Evolutionary conservation across 2,888 invertebrate species (phyloP), one percentile per base, ranked within the genome.

Genomic region (Melieria omissa): DNA sequence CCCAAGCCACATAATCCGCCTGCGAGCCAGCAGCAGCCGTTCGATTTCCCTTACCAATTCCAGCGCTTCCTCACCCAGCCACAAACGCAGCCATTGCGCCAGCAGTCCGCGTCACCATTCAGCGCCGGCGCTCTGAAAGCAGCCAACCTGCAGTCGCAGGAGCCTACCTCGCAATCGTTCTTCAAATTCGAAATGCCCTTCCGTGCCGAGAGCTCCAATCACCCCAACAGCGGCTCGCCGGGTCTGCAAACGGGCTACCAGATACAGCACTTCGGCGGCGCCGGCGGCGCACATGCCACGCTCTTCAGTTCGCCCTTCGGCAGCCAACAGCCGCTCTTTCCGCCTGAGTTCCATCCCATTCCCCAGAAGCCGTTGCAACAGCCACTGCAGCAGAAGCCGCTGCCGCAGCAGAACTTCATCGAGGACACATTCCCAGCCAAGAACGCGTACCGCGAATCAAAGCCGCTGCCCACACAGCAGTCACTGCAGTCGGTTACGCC

Each of bases 181-280:
- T 86, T 86, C 72, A 86, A 86, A 71, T 86, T 86, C 73, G 86
- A 86, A 78, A 86, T 86, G 86, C 86, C 86, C 52, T 78, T 81
- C 72, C 78, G 74, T 65, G 75, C 77, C 41, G 77, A 77, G 0
- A 79, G 76, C 14, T 65, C 74, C 7, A 74, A 70, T 58, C 72
- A 76, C 7, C 68, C 68, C 16, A 64, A 54, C 46, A 46, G 67
- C 5, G 73, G 71, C 45, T 78, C 77, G 0, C 80, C 80, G 1
- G 78, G 84, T n/a, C 80, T 86, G 4, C 87, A 86, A 71, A 85
- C 86, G 0, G 86, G 86, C 44, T 86, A 86, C 73, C 86, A 86
- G 75, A 87, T 86, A 29, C 86, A 86, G 42, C 86, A 86, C 66
- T 79, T 83, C 5, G 81, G 83, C 41, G 85, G 84, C 7, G 79